A percentile compares a stretch with the other conserved stretches of the same genome.
Conservation (phyloP, 2,888 invertebrate species). For the Aphodius sticticus region DNA sequence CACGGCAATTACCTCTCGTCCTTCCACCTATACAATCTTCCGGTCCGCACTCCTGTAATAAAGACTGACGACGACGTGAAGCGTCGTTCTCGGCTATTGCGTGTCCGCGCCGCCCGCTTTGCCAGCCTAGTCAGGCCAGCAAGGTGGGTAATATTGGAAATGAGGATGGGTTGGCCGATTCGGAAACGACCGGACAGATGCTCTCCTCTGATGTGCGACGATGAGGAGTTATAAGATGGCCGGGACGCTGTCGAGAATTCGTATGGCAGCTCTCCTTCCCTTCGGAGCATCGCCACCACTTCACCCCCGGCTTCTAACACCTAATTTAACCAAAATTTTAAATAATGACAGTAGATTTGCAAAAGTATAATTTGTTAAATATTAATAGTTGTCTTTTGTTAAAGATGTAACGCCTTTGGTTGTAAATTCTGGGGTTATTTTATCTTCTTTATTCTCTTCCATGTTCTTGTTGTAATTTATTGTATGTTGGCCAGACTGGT, state of each 20-base stretch:
- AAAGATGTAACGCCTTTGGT: too few species aligned
- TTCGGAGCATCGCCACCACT: slow-evolving; percentile 25
- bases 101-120: slow-evolving; percentile 21
- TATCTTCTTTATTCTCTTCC: too few species aligned
- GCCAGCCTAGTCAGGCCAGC: slow-evolving; percentile 31
- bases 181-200: slow-evolving; percentile 44
- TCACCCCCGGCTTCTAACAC: too few species aligned
- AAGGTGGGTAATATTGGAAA: slow-evolving; percentile 41
- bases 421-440: too few species aligned
- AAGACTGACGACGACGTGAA: slow-evolving; percentile 50
- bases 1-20: slow-evolving; percentile 4
- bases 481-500: too few species aligned
- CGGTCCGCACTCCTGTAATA: slow-evolving; percentile 43
- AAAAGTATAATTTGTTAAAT: too few species aligned
- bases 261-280: slow-evolving; percentile 38
- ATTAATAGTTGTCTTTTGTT: too few species aligned
- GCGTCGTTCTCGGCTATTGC: slow-evolving; percentile 25
- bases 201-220: slow-evolving; percentile 47
- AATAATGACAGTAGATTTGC: too few species aligned
- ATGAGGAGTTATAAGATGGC: slow-evolving; percentile 49
- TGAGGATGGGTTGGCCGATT: slow-evolving; percentile 42
- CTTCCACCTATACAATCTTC: neutral
- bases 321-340: too few species aligned
- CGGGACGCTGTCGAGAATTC: slow-evolving; percentile 41
- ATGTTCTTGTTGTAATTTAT: too few species aligned